A percentile compares a stretch with the other conserved stretches of the same genome.
phyloP scores from a whole-genome alignment of 2,113 vertebrate genomes.

The Litocranius walleri region DNA sequence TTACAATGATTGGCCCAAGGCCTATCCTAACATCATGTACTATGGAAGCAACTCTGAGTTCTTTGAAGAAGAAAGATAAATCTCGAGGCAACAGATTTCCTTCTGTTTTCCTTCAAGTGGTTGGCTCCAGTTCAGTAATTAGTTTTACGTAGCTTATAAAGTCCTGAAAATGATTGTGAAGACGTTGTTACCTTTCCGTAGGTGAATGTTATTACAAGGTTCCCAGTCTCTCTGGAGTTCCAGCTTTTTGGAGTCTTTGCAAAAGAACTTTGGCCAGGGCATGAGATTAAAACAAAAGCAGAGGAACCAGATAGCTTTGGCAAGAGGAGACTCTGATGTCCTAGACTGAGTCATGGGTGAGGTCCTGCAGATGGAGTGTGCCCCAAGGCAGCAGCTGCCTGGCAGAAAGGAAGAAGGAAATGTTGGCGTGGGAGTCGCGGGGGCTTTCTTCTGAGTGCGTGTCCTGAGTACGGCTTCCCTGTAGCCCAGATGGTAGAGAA shows the following conservation, averaged over 20 bases:
- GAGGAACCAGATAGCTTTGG: not conserved
- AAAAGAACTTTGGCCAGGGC: not conserved
- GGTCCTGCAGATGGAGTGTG: not conserved
- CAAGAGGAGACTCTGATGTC: not conserved
- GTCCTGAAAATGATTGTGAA: not conserved
- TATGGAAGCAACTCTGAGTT: not conserved
- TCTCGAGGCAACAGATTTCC: conserved; percentile 53
- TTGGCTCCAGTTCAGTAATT: conserved; percentile 39
- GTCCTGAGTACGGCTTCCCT: not conserved
- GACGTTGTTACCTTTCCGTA: not conserved
- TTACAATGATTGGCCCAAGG: conserved; percentile 44
- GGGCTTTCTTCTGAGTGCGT: not conserved
- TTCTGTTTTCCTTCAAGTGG: conserved; percentile 10
- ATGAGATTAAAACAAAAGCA: not conserved
- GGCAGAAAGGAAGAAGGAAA: not conserved
- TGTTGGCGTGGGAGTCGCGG: not conserved
- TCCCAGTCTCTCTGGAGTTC: not conserved
- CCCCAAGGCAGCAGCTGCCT: not conserved
- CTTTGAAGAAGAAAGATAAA: conserved; percentile 50
- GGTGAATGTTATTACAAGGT: not conserved
- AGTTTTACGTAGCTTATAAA: not conserved
- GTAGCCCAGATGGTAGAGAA: not conserved
- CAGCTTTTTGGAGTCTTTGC: not conserved
- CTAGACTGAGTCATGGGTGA: not conserved
- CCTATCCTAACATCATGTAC: not conserved